Evolutionary conservation across 1,140 invertebrate genomes (phyloP).

Genomic region (Cyphomyrmex costatus): DNA sequence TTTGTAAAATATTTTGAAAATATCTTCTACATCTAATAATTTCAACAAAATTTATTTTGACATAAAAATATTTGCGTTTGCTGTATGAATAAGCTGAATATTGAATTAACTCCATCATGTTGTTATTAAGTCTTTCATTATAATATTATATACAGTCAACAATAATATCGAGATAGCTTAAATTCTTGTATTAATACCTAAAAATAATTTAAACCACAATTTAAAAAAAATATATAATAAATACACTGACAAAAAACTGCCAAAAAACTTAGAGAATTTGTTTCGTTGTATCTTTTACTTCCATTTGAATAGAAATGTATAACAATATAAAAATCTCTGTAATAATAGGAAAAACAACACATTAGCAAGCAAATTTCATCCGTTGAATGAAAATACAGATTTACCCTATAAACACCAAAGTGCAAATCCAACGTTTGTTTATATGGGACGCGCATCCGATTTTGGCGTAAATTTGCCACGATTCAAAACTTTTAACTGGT

Average conservation of each 20-base stretch:
- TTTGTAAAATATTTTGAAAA: not conserved
- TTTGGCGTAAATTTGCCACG: constrained; percentile 54
- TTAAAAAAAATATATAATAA: not conserved
- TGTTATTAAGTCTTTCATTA: constrained; percentile 7
- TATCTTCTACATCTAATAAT: not conserved
- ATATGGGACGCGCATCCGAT: constrained; percentile 29
- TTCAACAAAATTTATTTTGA: not conserved
- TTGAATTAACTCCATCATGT: not conserved
- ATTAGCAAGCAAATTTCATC: constrained; percentile 22
- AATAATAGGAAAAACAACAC: constrained; percentile 29
- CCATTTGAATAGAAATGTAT: not conserved
- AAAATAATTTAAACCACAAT: not conserved
- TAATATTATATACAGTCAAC: constrained; percentile 7
- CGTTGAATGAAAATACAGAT: constrained; percentile 38
- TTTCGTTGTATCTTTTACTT: constrained; percentile 11
- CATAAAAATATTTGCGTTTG: not conserved
- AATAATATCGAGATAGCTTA: not conserved
- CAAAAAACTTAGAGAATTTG: not conserved
- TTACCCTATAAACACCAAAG: constrained; percentile 42
- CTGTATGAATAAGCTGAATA: constrained; percentile 1
- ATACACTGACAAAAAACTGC: not conserved
- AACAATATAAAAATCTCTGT: not conserved
- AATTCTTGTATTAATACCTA: not conserved
- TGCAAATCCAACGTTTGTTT: constrained; percentile 52
- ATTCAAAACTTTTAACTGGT: constrained; percentile 58